phyloP scores from a whole-genome alignment of 2,888 invertebrate species.

The Hypercompe scribonia region DNA sequence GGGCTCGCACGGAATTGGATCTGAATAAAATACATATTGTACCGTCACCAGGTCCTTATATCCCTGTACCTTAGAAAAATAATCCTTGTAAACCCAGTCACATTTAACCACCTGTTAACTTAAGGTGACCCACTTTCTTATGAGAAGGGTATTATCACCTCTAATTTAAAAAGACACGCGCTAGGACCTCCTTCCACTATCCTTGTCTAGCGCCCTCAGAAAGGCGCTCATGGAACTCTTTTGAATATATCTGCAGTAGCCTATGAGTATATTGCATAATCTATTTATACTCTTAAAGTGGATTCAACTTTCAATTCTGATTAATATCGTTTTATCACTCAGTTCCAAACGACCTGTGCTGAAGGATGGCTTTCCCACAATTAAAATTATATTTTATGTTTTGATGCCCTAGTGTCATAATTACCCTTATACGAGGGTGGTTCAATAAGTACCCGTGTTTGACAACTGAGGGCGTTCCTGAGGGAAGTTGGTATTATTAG shows the following conservation, averaged over 20 bases:
- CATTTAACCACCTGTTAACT: neutral
- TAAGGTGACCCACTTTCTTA: neutral
- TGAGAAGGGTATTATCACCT: neutral
- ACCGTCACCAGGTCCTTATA: neutral
- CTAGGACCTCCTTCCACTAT: too few relatives aligned
- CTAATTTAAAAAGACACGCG: too few relatives aligned
- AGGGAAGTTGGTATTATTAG: too few relatives aligned
- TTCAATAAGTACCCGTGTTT: too few relatives aligned
- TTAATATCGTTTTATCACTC: neutral
- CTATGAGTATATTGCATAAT: too few relatives aligned
- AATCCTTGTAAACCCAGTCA: neutral
- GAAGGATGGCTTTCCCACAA: neutral
- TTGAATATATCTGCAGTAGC: too few relatives aligned
- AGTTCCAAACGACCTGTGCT: neutral
- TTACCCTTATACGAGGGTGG: too few relatives aligned
- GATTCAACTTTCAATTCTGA: too few relatives aligned
- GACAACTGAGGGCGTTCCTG: too few relatives aligned
- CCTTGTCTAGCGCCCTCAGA: too few relatives aligned
- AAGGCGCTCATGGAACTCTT: too few relatives aligned
- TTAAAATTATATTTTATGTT: neutral
- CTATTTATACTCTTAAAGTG: too few relatives aligned
- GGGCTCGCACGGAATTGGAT: neutral
- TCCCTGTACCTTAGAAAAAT: neutral
- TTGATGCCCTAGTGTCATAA: neutral
- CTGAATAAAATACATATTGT: neutral